Base-by-base conservation (phyloP, 37 sponge, comb jelly and placozoan genomes). In the Mnemiopsis leidyi region DNA sequence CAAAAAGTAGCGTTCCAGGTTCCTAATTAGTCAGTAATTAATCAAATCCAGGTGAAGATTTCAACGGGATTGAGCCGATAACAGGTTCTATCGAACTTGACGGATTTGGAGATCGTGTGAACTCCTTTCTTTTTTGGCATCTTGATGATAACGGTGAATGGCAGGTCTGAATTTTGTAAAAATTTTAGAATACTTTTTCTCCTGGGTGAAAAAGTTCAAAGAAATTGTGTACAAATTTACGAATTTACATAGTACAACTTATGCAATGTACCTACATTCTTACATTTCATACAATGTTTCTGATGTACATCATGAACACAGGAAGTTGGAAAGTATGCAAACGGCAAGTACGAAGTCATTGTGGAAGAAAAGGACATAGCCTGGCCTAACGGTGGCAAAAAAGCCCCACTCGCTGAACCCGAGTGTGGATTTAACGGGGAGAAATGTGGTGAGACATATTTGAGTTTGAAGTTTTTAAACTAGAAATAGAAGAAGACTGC, bases 51-150 rank as follows among this genome's bases (percentile, higher is more conserved):
- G 90, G n/a, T n/a, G 48, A 36, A 1, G 48, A 85, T 39, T 85
- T 85, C 29, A 40, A 26, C 29, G 90, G 24, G 38, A 85, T 85
- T 20, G 90, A 85, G 29, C 90, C 90, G 25, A 40, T 85, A 0
- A 85, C 90, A 5, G 90, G 90, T 3, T 1, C 32, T 7, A 85
- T 85, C 2, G 36, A 21, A 0, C 61, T 85, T 39, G 90, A 85
- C 23, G 29, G 0, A 25, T 7, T 20, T 0, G 90, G 90, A 39
- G 90, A 85, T 33, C 33, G 90, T 0, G 61, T 85, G 2, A 85
- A 85, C 61, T 39, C 38, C 29, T 85, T 85, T 25, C n/a, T 85
- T 16, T 85, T 85, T 37, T 85, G 90, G 90, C 90, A 85, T 39
- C 90, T 85, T 25, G 48, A 85, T 26, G 0, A 40, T 2, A 38